Percentiles rank a stretch among this genome's conserved stretches.
Evolutionary conservation across 2,888 invertebrate species (phyloP).

Genomic region (Flexamia atlantica): DNA sequence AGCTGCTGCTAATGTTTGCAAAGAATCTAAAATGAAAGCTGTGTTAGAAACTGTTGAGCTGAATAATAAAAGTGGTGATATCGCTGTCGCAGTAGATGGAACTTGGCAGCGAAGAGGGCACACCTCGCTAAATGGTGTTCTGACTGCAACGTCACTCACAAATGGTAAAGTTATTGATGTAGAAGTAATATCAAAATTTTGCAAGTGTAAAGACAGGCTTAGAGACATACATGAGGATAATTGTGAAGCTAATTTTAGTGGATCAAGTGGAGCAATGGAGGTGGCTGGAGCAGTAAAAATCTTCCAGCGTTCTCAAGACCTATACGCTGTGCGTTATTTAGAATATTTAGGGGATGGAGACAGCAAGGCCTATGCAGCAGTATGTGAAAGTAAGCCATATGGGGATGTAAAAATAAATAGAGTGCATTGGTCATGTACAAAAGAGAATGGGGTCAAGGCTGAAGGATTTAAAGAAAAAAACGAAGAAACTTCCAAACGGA

Average conservation of each 20-base stretch:
- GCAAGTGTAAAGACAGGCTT: conserved; percentile 62
- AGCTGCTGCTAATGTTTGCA: conserved; percentile 46
- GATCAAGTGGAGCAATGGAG: conserved; percentile 67
- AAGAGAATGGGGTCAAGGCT: conserved; percentile 54
- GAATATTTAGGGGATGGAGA: conserved; percentile 60
- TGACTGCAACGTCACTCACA: conserved; percentile 65
- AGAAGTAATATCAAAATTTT: conserved; percentile 64
- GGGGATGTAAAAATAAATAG: conserved; percentile 51
- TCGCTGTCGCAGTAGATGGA: conserved; percentile 64
- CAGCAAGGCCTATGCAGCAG: conserved; percentile 62
- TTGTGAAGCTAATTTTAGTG: conserved; percentile 65
- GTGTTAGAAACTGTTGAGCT: conserved; percentile 41
- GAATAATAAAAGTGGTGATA: conserved; percentile 46
- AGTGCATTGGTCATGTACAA: conserved; percentile 56
- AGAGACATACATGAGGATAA: conserved; percentile 60
- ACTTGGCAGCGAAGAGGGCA: conserved; percentile 66
- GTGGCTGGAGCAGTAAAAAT: conserved; percentile 64
- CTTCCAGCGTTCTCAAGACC: conserved; percentile 61
- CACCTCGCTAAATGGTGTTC: conserved; percentile 65
- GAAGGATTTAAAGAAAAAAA: conserved; percentile 33
- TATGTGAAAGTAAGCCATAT: conserved; percentile 54
- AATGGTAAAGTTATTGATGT: conserved; percentile 66
- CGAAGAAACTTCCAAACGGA: conserved; percentile 35
- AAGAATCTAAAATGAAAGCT: conserved; percentile 28
- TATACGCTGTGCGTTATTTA: conserved; percentile 61